Evolutionary conservation across 2,797 vertebrate genomes (phyloP).

Genomic region (Coccyzus lansbergi): DNA sequence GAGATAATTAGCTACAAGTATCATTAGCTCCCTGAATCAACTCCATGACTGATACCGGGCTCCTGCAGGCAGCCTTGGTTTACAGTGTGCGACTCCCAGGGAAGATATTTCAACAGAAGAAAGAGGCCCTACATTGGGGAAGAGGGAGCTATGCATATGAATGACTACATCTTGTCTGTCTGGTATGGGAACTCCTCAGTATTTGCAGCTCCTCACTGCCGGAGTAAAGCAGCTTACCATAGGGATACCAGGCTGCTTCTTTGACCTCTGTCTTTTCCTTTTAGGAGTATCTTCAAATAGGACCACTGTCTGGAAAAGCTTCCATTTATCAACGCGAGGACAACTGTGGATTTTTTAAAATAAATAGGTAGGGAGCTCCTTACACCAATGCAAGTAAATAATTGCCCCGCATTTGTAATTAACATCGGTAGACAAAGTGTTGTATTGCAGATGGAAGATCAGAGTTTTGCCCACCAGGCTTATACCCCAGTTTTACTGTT

Average conservation of each 20-base stretch:
- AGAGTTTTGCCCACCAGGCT: neutral
- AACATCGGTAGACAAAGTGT: neutral
- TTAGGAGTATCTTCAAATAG: neutral
- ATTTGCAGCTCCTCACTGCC: neutral
- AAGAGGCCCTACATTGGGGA: neutral
- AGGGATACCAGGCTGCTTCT: neutral
- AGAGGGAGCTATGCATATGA: slow-evolving; percentile 1
- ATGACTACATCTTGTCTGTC: neutral
- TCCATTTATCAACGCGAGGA: neutral
- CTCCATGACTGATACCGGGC: neutral
- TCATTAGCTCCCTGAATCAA: slow-evolving; percentile 28
- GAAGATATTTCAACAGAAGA: slow-evolving; percentile 12
- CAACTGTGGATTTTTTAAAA: neutral
- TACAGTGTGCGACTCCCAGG: neutral
- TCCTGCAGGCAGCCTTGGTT: slow-evolving; percentile 31
- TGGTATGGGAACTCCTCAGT: neutral
- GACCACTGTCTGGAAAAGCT: neutral
- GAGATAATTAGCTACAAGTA: slow-evolving; percentile 48
- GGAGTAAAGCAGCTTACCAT: neutral
- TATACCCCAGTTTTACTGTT: neutral
- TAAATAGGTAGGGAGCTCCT: neutral
- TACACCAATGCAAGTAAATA: neutral
- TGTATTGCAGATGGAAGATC: neutral
- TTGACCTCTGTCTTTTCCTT: neutral
- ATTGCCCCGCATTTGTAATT: neutral